Conservation (phyloP, 37 sponge, comb jelly and placozoan species). For the Corticium candelabrum region DNA sequence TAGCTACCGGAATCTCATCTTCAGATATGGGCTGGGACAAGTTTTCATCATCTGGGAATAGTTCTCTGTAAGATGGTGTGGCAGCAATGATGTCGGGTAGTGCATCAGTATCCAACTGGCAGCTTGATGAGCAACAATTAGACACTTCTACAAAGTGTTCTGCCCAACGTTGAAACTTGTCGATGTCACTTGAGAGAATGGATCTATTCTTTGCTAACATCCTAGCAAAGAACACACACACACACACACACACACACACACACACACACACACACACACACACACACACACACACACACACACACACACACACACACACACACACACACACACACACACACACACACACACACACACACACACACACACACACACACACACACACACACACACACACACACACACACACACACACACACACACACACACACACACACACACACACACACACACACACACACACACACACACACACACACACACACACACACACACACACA, state of each 20-base stretch:
- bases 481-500: conserved; percentile 5
- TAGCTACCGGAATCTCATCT: background rate
- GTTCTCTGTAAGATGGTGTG: too few relatives aligned
- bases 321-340: conserved; percentile 9
- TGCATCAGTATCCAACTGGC: too few relatives aligned
- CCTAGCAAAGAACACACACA: background rate
- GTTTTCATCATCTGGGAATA: too few relatives aligned
- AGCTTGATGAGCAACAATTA: too few relatives aligned
- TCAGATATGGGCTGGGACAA: too few relatives aligned
- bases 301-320: background rate
- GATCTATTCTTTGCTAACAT: too few relatives aligned
- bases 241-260: conserved; percentile 12
- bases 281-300: conserved; percentile 15
- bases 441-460: conserved; percentile 5
- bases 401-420: conserved; percentile 5
- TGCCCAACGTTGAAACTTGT: too few relatives aligned
- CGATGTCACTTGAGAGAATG: too few relatives aligned
- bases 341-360: conserved; percentile 5
- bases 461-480: conserved; percentile 5
- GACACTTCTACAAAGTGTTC: too few relatives aligned
- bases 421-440: conserved; percentile 5
- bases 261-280: background rate
- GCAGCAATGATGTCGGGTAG: too few relatives aligned
- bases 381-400: conserved; percentile 5
- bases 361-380: conserved; percentile 5